Evolutionary conservation across 2,888 invertebrate species (phyloP).

Genomic region (Petrophora chlorosata): DNA sequence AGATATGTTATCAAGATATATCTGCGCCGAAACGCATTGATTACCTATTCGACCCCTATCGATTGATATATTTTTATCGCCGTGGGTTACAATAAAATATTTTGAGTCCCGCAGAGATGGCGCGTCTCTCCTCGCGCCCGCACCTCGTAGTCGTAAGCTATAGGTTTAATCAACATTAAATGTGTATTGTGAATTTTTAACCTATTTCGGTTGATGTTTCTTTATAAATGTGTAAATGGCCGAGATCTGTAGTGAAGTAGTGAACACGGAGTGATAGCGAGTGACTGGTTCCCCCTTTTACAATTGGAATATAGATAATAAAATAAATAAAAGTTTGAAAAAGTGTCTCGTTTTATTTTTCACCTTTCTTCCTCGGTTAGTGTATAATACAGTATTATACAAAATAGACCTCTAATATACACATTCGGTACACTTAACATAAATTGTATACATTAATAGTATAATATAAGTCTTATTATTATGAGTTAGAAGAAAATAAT

Average conservation of each 20-base stretch:
- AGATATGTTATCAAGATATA: constrained; percentile 30
- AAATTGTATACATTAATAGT: constrained; percentile 32
- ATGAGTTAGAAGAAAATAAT: constrained; percentile 23
- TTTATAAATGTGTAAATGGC: constrained; percentile 81
- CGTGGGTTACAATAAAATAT: constrained; percentile 36
- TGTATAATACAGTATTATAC: constrained; percentile 66
- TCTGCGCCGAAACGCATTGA: background rate
- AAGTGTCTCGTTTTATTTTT: constrained; percentile 60
- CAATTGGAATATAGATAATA: constrained; percentile 82
- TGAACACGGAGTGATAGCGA: constrained; percentile 77
- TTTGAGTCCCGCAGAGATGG: constrained; percentile 33
- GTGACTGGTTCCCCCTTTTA: constrained; percentile 81
- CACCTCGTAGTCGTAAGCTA: constrained; percentile 63
- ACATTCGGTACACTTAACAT: constrained; percentile 41
- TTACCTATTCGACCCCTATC: constrained; percentile 15
- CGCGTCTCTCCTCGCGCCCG: constrained; percentile 57
- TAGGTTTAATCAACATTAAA: constrained; percentile 80
- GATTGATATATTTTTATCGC: constrained; percentile 32
- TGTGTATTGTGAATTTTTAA: constrained; percentile 83
- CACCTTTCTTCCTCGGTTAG: constrained; percentile 41
- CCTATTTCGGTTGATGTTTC: constrained; percentile 80
- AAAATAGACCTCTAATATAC: constrained; percentile 52
- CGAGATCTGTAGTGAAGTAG: constrained; percentile 77
- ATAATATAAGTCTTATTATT: constrained; percentile 26
- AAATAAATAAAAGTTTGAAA: constrained; percentile 78